A percentile compares a stretch with the other conserved stretches of the same genome.
phyloP scores from a whole-genome alignment of 1,140 invertebrate species.

The Diorhabda carinulata region DNA sequence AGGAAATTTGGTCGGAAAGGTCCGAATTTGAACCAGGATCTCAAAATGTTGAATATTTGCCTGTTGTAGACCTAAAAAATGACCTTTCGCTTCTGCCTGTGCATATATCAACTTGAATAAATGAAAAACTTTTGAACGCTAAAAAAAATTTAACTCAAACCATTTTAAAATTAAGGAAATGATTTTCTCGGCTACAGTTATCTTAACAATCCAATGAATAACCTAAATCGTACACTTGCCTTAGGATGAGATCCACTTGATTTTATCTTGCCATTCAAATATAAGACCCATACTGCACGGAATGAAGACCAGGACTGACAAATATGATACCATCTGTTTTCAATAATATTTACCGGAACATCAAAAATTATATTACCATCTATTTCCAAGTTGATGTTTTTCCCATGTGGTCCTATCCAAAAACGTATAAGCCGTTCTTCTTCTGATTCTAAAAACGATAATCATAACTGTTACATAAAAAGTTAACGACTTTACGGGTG shows the following conservation, averaged over 20 bases:
- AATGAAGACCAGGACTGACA: constrained; percentile 61
- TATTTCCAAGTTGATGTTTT: constrained; percentile 56
- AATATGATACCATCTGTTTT: constrained; percentile 61
- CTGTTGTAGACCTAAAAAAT: no score
- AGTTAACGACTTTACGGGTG: no score
- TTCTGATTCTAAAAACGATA: constrained; percentile 52
- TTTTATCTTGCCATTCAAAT: constrained; percentile 55
- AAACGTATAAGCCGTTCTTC: constrained; percentile 56
- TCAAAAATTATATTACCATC: constrained; percentile 50
- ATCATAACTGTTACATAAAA: no score
- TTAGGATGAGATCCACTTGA: constrained; percentile 47
- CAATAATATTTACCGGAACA: constrained; percentile 48
- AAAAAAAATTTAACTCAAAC: neutral
- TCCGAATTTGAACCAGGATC: no score
- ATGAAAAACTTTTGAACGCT: neutral
- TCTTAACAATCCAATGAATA: no score
- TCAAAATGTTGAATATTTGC: no score
- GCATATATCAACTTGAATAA: neutral
- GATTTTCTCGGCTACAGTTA: neutral
- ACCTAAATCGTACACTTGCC: constrained; percentile 45
- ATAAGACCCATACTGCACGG: constrained; percentile 57
- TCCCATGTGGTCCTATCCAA: constrained; percentile 58
- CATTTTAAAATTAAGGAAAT: neutral
- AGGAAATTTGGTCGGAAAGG: no score
- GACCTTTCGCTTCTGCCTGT: no score